Conservation (phyloP, 2,888 invertebrate genomes). For the Adelognathus sp. region DNA sequence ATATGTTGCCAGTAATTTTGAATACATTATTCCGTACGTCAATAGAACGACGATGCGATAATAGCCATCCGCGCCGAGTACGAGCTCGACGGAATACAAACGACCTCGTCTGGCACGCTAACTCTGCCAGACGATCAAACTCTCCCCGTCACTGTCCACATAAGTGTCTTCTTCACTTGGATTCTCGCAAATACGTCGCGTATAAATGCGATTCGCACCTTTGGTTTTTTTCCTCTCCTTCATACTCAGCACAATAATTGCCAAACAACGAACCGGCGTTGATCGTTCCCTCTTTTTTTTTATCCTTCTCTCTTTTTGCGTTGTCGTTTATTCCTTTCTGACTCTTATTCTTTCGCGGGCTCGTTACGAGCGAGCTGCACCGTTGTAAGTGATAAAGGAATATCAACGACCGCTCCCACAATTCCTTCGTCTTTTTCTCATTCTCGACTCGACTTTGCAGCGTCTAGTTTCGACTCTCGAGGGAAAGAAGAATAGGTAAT, state of each 20-base stretch:
- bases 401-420: background rate
- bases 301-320: background rate
- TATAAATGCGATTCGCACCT: background rate
- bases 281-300: background rate
- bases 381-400: background rate
- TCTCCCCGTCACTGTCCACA: conserved; percentile 15
- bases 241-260: background rate
- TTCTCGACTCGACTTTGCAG: conserved; percentile 4
- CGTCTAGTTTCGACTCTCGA: background rate
- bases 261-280: background rate
- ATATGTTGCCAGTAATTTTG: background rate
- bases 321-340: background rate
- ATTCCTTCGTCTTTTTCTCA: conserved; percentile 16
- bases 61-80: conserved; percentile 33
- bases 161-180: background rate
- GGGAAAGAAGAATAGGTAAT: conserved; percentile 28
- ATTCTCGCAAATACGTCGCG: background rate
- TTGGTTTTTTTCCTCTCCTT: background rate
- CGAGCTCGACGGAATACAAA: conserved; percentile 46
- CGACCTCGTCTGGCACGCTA: conserved; percentile 51
- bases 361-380: background rate
- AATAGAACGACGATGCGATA: conserved; percentile 39
- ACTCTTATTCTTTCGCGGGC: background rate
- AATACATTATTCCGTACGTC: conserved; percentile 22
- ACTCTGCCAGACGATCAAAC: conserved; percentile 39